phyloP scores from a whole-genome alignment of 2,888 invertebrate genomes.

The Dryobota labecula region DNA sequence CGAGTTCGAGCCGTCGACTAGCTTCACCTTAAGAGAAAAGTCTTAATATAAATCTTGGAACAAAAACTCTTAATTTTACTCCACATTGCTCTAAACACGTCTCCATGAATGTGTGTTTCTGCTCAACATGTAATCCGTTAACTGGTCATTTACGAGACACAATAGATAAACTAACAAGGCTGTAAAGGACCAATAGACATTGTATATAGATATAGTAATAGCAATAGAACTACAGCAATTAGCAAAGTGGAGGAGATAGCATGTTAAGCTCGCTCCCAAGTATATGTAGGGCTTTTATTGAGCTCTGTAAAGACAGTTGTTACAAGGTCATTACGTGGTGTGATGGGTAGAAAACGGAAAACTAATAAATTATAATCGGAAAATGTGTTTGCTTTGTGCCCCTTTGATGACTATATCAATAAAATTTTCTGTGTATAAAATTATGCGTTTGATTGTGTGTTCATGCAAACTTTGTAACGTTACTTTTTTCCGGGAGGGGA shows the following conservation, averaged over 20 bases:
- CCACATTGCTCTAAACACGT: neutral
- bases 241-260: conserved; percentile 59
- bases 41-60: conserved; percentile 24
- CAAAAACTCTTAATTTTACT: neutral
- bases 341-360: conserved; percentile 18
- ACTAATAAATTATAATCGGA: conserved; percentile 33
- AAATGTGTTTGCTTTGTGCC: neutral
- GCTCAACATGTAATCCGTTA: conserved; percentile 62
- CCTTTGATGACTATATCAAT: neutral
- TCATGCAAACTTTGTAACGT: no score
- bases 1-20: no score
- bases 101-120: conserved; percentile 46
- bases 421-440: neutral
- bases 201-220: conserved; percentile 50
- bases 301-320: conserved; percentile 43
- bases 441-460: neutral
- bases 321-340: conserved; percentile 27
- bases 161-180: conserved; percentile 62
- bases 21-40: conserved; percentile 8
- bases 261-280: conserved; percentile 31
- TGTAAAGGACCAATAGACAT: conserved; percentile 54
- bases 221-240: conserved; percentile 63
- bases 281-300: conserved; percentile 40
- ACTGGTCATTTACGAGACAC: conserved; percentile 60
- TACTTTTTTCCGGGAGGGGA: no score